Evolutionary conservation across 2,797 vertebrate species (phyloP), one percentile per base, ranked within the genome.

Genomic region (Carapus acus): DNA sequence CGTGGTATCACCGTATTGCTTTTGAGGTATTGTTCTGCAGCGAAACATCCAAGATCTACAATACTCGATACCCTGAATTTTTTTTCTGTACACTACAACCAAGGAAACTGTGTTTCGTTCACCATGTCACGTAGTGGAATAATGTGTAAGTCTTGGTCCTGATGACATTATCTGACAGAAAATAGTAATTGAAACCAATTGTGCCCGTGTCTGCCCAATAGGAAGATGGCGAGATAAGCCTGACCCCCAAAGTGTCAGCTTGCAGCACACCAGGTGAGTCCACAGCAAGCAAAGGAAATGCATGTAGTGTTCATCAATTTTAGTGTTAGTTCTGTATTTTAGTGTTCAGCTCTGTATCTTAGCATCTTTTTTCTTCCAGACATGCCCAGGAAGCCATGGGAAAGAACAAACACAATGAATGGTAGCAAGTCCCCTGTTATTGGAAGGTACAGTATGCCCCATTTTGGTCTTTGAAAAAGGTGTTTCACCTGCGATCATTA

Each of bases 341-440:
- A 52, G n/a, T 7, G 11, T 12, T 6, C 41, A 21, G 52, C 31
- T 12, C 41, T 1, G 12, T 4, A n/a, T n/a, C n/a, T n/a, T n/a
- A n/a, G n/a, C n/a, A n/a, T 52, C 27, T 17, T 6, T 20, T 20
- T 53, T 31, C 33, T 21, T 63, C 0, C 71, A 91, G 96, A 98
- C 83, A 90, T 93, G 87, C 90, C 93, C 69, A 93, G 96, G 81
- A 98, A 98, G 78, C 94, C 92, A 65, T 98, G 96, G 96, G 96
- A 98, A 83, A 90, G 95, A 87, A 89, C 92, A 67, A 98, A 92
- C 74, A 93, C 93, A 61, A 88, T 98, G 90, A 98, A 97, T 40
- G 94, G 95, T 88, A 97, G 93, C 92, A 98, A 98, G 80, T 98
- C 96, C 23, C 96, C 96, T 57, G 91, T 98, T 68, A 98, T 98